Evolutionary conservation across 2,888 invertebrate species (phyloP), one percentile per base, ranked within the genome.

Genomic region (Eupithecia insigniata): DNA sequence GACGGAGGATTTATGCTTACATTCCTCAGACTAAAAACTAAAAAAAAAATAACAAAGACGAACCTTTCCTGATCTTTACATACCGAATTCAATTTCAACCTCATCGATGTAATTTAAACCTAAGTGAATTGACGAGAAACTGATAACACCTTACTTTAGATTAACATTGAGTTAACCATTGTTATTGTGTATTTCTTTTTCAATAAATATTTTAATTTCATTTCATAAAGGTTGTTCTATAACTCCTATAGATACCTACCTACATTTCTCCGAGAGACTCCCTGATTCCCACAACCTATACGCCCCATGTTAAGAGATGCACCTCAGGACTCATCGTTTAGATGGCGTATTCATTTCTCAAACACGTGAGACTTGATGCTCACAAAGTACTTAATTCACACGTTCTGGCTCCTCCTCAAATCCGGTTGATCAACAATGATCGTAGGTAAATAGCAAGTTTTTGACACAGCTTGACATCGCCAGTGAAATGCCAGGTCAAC

Each of bases 401-500:
- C 55, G 26, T 55, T 55, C 26, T 12, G 55, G 55, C 26, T 55
- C 55, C 26, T 55, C 26, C 26, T 26, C 26, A 26, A 55, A 55
- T 73, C 73, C 67, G 67, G 70, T 66, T 61, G 60, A 51, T 60
- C 72, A 65, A 68, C 72, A 66, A 66, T 55, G 55, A 55, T 36
- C 39, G 30, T 55, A 55, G 55, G 55, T 55, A 55, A 55, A 55
- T 55, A 55, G 55, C 55, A 55, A 22, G 55, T 55, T 55, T 55
- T 55, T 55, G 55, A 55, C 55, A 55, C 55, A 22, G 55, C 55
- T 86, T 84, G 89, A 58, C 86, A 84, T 81, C 77, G 85, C 81
- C 75, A 79, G 85, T 85, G 87, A 90, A 90, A 89, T 90, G 60
- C 18, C 66, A 58, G n/a, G 43, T 16, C 30, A 22, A 5, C 34